phyloP scores from a whole-genome alignment of 2,113 vertebrate genomes.

The Antigone vipio region DNA sequence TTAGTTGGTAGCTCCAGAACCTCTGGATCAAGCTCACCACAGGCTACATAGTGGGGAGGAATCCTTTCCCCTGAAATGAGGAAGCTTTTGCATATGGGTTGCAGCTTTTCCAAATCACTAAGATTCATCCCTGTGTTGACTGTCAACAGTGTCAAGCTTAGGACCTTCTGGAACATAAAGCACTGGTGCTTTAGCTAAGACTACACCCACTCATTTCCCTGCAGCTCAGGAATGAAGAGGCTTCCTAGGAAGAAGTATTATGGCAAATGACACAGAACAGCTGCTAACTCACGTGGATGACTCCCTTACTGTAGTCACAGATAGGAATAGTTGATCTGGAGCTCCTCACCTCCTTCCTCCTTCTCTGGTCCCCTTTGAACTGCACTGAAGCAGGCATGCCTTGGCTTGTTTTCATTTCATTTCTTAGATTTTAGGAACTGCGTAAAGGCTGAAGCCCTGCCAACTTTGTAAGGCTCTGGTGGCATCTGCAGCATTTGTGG shows the following conservation, averaged over 20 bases:
- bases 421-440: neutral
- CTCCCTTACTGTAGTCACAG: neutral
- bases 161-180: neutral
- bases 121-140: neutral
- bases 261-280: neutral
- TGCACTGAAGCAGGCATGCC: neutral
- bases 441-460: neutral
- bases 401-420: neutral
- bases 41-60: neutral
- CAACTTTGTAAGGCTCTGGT: neutral
- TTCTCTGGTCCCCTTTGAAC: neutral
- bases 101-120: neutral
- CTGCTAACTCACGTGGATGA: neutral
- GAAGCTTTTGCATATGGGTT: neutral
- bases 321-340: neutral
- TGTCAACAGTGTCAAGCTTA: neutral
- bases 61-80: neutral
- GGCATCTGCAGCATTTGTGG: neutral
- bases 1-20: neutral
- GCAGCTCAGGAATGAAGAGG: neutral
- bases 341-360: neutral
- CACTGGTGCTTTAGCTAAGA: neutral
- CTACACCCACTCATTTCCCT: neutral
- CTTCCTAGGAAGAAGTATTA: neutral
- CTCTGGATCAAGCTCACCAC: neutral